A percentile compares a stretch with the other conserved stretches of the same genome.
Evolutionary conservation across 2,888 invertebrate genomes (phyloP).

Genomic region (Brenthis hecate): DNA sequence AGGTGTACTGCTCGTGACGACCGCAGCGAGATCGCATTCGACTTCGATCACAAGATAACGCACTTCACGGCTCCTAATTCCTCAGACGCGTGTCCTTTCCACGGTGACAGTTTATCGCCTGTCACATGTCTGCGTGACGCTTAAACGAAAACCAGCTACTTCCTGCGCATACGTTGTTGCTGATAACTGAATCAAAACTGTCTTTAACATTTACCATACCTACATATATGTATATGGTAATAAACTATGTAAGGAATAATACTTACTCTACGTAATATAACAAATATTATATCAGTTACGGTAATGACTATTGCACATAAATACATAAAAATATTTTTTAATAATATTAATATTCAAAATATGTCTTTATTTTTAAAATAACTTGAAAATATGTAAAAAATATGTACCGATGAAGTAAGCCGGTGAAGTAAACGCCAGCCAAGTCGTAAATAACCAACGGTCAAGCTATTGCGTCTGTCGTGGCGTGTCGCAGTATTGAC

Average conservation of each 20-base stretch:
- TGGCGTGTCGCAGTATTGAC: constrained; percentile 34
- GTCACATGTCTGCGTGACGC: constrained; percentile 40
- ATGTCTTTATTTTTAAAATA: neutral
- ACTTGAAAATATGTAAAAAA: neutral
- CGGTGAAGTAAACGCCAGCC: neutral
- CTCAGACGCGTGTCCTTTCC: constrained; percentile 55
- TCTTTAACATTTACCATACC: too few species aligned
- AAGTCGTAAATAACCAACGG: constrained; percentile 26
- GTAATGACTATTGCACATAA: too few species aligned
- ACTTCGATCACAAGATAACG: constrained; percentile 46
- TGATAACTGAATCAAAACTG: constrained; percentile 29
- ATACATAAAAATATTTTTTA: too few species aligned
- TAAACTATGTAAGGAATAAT: too few species aligned
- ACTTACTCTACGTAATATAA: too few species aligned
- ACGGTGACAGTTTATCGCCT: constrained; percentile 56
- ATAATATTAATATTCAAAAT: neutral
- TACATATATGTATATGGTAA: too few species aligned
- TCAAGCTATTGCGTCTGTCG: constrained; percentile 37
- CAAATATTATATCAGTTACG: too few species aligned
- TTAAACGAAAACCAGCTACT: constrained; percentile 31
- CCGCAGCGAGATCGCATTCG: constrained; percentile 39
- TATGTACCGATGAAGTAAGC: neutral
- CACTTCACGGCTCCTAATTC: constrained; percentile 53
- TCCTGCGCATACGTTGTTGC: constrained; percentile 32
- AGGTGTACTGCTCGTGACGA: constrained; percentile 40